Percentiles rank a stretch among this genome's conserved stretches.
phyloP scores from a whole-genome alignment of 1,140 invertebrate species.

The Helicoverpa zea region DNA sequence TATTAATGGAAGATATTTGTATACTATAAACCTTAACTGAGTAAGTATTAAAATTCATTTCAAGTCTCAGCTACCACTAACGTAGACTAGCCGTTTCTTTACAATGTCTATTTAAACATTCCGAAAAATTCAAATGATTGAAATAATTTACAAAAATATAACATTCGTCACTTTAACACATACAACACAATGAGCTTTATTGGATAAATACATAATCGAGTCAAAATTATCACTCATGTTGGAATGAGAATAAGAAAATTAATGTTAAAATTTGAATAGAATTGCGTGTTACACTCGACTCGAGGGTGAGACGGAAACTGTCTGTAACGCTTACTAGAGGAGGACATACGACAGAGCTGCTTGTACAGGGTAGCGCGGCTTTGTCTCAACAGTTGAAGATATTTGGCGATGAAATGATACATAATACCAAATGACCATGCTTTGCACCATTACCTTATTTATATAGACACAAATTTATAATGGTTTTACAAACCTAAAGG shows the following conservation, averaged over 20 bases:
- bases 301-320: slow-evolving; percentile 7
- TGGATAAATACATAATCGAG: slow-evolving; percentile 62
- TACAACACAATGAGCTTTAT: slow-evolving; percentile 76
- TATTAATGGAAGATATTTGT: slow-evolving; percentile 47
- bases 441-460: slow-evolving; percentile 73
- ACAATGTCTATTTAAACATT: slow-evolving; percentile 60
- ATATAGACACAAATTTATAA: slow-evolving; percentile 62
- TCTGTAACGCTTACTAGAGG: slow-evolving; percentile 16
- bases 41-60: slow-evolving; percentile 50
- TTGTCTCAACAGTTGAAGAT: slow-evolving; percentile 25
- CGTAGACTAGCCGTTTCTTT: slow-evolving; percentile 69
- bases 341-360: slow-evolving; percentile 28
- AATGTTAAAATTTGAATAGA: slow-evolving; percentile 58
- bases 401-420: slow-evolving; percentile 51
- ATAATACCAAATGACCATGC: slow-evolving; percentile 58
- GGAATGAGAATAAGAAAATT: slow-evolving; percentile 80
- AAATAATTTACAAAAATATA: slow-evolving; percentile 82
- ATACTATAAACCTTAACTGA: slow-evolving; percentile 46
- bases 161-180: slow-evolving; percentile 71
- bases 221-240: slow-evolving; percentile 72
- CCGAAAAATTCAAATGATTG: slow-evolving; percentile 65
- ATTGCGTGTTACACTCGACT: slow-evolving; percentile 16
- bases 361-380: slow-evolving; percentile 21
- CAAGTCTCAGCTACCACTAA: slow-evolving; percentile 44
- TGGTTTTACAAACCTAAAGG: slow-evolving; percentile 60